Evolutionary conservation across 1,140 invertebrate species (phyloP), one percentile per base, ranked within the genome.

Genomic region (Drosophila mayri): DNA sequence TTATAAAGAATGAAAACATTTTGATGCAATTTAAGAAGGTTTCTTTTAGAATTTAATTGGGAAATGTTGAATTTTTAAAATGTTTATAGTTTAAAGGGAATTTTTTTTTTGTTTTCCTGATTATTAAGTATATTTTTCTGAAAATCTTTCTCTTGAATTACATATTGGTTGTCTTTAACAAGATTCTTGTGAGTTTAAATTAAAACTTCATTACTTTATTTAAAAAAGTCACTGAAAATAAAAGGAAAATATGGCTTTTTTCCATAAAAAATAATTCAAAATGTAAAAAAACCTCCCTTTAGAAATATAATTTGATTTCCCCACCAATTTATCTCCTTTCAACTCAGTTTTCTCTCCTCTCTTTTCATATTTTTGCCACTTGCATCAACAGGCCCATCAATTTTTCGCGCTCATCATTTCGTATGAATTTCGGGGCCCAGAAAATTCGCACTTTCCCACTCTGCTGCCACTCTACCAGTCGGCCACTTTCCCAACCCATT

Each of bases 371-470:
- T 37, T 50, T 32, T 47, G 52, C 66, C 44, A 72, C 66, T 72
- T 72, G 68, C 67, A 71, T 72, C 54, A 72, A 60, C 43, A 72
- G 43, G 44, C 43, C 66, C 66, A 72, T 72, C 52, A 72, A 72
- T 72, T 72, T 49, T 38, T 50, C n/a, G 16, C 52, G 40, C 68
- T 71, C 68, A 71, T 59, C 65, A 54, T 67, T 54, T 43, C n/a
- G 22, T 55, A 44, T 5, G 38, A 68, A 35, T 49, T 71, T 35
- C 12, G 65, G 10, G 41, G 18, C 37, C n/a, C 37, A 54, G 32
- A 10, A 54, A 12, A 54, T 16, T 37, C 18, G 50, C 50, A 54
- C 49, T 46, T 54, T 20, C 40, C 37, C 54, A 37, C 44, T 54
- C 32, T n/a, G 47, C 47, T 30, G n/a, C 38, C 41, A 43, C 41